Conservation (phyloP, 2,113 vertebrate species). For the Campylomormyrus tamandua region DNA sequence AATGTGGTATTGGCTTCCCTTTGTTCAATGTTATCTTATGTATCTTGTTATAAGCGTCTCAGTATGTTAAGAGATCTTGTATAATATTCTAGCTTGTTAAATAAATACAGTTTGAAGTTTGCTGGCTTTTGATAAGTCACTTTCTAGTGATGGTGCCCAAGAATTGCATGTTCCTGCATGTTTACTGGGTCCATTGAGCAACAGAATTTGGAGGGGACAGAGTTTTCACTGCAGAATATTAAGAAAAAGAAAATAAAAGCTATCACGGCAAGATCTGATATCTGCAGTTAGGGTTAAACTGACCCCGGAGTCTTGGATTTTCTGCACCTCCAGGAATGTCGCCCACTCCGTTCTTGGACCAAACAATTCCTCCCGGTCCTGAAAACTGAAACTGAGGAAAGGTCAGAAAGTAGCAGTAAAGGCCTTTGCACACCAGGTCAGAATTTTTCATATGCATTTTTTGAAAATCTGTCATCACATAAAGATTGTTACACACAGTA, state of each 20-base stretch:
- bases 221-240: background rate
- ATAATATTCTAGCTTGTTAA: slow-evolving; percentile 37
- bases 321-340: background rate
- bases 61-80: slow-evolving; percentile 30
- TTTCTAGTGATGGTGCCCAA: background rate
- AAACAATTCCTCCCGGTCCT: background rate
- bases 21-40: slow-evolving; percentile 15
- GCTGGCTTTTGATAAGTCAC: background rate
- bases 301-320: background rate
- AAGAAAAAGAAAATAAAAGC: background rate
- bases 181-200: background rate
- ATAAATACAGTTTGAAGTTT: slow-evolving; percentile 43
- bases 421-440: background rate
- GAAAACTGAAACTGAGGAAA: background rate
- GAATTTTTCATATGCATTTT: background rate
- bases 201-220: background rate
- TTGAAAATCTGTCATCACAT: background rate
- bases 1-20: background rate
- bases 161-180: slow-evolving; percentile 2
- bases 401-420: background rate
- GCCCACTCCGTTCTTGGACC: background rate
- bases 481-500: background rate
- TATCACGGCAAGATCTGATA: background rate
- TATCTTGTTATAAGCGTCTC: slow-evolving; percentile 34
- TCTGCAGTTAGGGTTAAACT: background rate